These are phyloP conservation scores for Seira ritae DNA, from an alignment of 2,888 invertebrate genomes.

Conservation along the genomic window DNA sequence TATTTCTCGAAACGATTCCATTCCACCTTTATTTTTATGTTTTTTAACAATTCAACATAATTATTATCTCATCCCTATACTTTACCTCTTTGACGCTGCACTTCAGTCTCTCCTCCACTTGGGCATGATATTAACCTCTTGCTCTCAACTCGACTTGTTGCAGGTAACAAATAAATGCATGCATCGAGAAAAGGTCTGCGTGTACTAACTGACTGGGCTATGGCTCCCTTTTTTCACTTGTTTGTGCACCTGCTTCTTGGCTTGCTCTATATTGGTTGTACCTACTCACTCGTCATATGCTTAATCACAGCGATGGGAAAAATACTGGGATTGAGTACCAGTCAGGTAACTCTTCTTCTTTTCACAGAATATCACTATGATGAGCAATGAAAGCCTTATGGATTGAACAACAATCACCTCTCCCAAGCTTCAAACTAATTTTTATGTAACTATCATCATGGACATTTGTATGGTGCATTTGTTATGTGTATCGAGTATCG, in stretches of 20 bases:
- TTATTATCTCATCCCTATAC: slow-evolving; percentile 52
- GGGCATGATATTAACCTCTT: slow-evolving; percentile 46
- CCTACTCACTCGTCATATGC: background rate
- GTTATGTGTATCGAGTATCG: too few species aligned
- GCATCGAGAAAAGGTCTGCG: too few species aligned
- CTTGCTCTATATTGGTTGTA: slow-evolving; percentile 36
- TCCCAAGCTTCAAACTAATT: too few species aligned
- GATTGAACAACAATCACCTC: too few species aligned
- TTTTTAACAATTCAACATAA: slow-evolving; percentile 46
- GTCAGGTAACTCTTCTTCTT: too few species aligned
- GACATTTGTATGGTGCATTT: too few species aligned
- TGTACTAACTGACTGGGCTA: background rate
- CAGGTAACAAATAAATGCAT: too few species aligned
- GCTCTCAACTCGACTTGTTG: slow-evolving; percentile 18
- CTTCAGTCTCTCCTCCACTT: background rate
- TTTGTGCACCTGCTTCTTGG: slow-evolving; percentile 37
- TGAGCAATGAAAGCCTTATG: too few species aligned
- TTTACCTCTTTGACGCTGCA: background rate
- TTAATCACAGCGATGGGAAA: slow-evolving; percentile 22
- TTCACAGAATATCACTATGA: too few species aligned
- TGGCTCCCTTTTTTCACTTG: slow-evolving; percentile 32
- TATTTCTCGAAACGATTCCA: slow-evolving; percentile 23
- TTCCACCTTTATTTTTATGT: slow-evolving; percentile 17
- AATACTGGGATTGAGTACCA: background rate
- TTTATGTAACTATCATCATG: too few species aligned